These are phyloP conservation scores for Nemapogon koenigi DNA, from an alignment of 2,888 invertebrate species.

Conservation along the genomic window DNA sequence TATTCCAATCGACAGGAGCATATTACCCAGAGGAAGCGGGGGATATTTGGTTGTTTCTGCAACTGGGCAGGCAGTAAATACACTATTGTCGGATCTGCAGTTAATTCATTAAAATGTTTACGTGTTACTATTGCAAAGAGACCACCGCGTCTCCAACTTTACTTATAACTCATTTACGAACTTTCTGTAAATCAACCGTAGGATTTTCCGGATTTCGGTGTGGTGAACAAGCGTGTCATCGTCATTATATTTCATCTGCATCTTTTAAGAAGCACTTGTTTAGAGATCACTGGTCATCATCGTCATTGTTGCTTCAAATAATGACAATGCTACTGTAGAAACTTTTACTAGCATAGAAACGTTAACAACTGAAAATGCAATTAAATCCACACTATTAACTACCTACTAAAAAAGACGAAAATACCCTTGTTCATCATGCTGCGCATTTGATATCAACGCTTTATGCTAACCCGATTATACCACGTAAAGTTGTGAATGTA, in stretches of 20 bases:
- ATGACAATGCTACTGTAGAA: background rate
- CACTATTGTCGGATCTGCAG: constrained; percentile 3
- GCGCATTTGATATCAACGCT: constrained; percentile 4
- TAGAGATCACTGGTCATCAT: background rate
- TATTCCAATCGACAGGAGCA: constrained; percentile 13
- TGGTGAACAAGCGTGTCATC: constrained; percentile 1
- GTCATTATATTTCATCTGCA: background rate
- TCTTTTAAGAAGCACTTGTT: background rate
- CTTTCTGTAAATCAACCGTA: constrained; percentile 1
- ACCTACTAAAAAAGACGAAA: background rate
- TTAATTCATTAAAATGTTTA: constrained; percentile 1
- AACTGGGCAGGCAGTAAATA: constrained; percentile 9
- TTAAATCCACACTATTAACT: background rate
- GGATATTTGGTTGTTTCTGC: constrained; percentile 12
- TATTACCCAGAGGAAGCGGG: constrained; percentile 11
- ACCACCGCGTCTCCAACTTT: background rate
- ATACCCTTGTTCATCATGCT: constrained; percentile 5
- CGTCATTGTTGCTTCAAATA: background rate
- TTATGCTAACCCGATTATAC: constrained; percentile 9
- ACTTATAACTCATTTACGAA: constrained; percentile 7
- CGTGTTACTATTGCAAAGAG: constrained; percentile 9
- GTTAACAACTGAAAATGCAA: background rate
- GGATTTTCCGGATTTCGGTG: background rate
- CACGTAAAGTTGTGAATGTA: constrained; percentile 9
- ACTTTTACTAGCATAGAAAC: background rate